Percentiles rank a stretch among this genome's conserved stretches.
phyloP scores from a whole-genome alignment of 2,797 vertebrate species.

The Acanthis flammea region DNA sequence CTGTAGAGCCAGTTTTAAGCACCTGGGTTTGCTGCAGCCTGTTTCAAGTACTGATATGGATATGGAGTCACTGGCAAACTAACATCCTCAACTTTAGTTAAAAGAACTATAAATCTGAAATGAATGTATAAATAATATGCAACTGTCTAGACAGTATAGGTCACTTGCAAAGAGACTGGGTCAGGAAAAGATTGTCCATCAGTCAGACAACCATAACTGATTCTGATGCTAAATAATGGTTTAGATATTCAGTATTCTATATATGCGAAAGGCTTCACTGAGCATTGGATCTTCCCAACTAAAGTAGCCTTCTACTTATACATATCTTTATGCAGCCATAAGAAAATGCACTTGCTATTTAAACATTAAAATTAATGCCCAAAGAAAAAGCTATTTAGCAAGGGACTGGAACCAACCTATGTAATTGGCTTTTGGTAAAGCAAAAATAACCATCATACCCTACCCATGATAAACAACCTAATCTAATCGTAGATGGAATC shows the following conservation, averaged over 20 bases:
- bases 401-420: constrained; percentile 63
- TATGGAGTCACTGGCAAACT: constrained; percentile 47
- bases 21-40: not conserved
- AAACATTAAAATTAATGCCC: constrained; percentile 82
- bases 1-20: not conserved
- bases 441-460: constrained; percentile 55
- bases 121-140: constrained; percentile 92
- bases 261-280: constrained; percentile 98
- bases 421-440: constrained; percentile 68
- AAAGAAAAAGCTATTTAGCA: constrained; percentile 58
- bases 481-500: constrained; percentile 33
- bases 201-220: constrained; percentile 99
- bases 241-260: constrained; percentile 97
- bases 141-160: constrained; percentile 97
- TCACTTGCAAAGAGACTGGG: constrained; percentile 92
- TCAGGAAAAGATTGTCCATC: constrained; percentile 99
- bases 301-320: constrained; percentile 83
- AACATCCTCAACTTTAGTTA: constrained; percentile 71
- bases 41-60: constrained; percentile 30
- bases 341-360: constrained; percentile 80
- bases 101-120: constrained; percentile 73
- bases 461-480: constrained; percentile 5
- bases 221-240: constrained; percentile 99
- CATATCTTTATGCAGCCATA: constrained; percentile 83
- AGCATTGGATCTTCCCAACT: constrained; percentile 88